These are phyloP conservation scores for Drosophila infuscata DNA, from an alignment of 2,888 invertebrate genomes.

Conservation along the genomic window DNA sequence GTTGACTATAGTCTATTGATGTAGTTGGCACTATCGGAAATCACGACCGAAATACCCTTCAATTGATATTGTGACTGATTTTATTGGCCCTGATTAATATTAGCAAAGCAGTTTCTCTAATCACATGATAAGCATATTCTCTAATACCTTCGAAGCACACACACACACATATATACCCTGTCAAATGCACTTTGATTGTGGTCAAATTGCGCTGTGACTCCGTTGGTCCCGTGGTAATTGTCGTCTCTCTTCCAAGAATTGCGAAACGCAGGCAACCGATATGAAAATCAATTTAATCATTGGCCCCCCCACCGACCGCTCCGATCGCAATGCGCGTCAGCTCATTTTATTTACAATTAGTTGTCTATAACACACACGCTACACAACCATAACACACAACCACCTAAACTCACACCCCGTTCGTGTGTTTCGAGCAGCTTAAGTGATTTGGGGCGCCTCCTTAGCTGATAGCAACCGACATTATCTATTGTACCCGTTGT, in stretches of 20 bases:
- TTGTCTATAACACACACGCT: constrained; percentile 48
- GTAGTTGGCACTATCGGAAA: constrained; percentile 50
- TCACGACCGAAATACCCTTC: constrained; percentile 75
- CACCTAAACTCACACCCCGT: constrained; percentile 4
- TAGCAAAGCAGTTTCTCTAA: constrained; percentile 70
- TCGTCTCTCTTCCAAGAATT: constrained; percentile 35
- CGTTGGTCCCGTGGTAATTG: constrained; percentile 32
- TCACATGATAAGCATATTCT: constrained; percentile 76
- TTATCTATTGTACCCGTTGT: constrained; percentile 55
- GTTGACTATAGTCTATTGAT: neutral
- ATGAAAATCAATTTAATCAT: constrained; percentile 78
- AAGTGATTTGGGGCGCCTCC: constrained; percentile 82
- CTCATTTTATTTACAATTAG: constrained; percentile 77
- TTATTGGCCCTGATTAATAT: constrained; percentile 75
- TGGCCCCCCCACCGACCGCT: constrained; percentile 17
- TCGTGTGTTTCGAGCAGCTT: constrained; percentile 66
- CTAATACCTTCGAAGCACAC: constrained; percentile 54
- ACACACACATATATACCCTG: neutral
- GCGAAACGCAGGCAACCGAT: constrained; percentile 49
- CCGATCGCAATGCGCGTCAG: constrained; percentile 52
- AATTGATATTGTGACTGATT: constrained; percentile 73
- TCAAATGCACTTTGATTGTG: constrained; percentile 19
- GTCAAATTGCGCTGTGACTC: constrained; percentile 17
- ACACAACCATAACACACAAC: constrained; percentile 1
- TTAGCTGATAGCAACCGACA: constrained; percentile 75